Evolutionary conservation across 2,113 vertebrate species (phyloP), one percentile per base, ranked within the genome.

Genomic region (Heterotilapia buettikoferi): DNA sequence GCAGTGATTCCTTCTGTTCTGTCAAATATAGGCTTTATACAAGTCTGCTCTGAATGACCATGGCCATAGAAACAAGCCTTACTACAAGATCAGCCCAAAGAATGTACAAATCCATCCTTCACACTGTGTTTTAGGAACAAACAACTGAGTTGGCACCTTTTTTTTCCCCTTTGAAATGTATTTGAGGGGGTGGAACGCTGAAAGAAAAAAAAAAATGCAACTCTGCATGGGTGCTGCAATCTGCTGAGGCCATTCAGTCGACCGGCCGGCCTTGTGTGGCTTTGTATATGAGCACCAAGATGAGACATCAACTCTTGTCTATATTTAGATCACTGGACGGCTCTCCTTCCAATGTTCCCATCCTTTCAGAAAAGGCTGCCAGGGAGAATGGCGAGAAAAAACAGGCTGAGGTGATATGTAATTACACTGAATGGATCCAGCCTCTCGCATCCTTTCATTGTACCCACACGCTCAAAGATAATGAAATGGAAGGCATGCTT

Each of bases 241-340:
- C 86, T 93, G 94, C 89, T 53, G 29, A 73, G 85, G 68, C 90
- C 91, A 93, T 85, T 83, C 80, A 82, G 68, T 86, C 10, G 80
- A 89, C 89, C 84, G 61, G 71, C 91, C 71, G 86, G 92, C 88
- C 85, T 82, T 82, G 82, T 82, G 93, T 84, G 88, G 88, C 92
- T 91, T 87, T 86, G 45, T 87, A 88, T 88, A 92, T 33, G 66
- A 93, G 90, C 85, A 90, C 84, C 61, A 31, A 82, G 86, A 94
- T 93, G 94, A 95, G 93, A 92, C 95, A 94, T 93, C 90, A 88
- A 91, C 88, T 87, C 87, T 79, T 6, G 78, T 91, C 94, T 95
- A 95, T 93, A 93, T 95, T 95, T 96, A 96, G 93, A 92, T 90
- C 89, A 36, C 91, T 93, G 91, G 90, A 94, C 50, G n/a, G 59